Base-by-base conservation (phyloP, 2,888 invertebrate genomes). In the Tryphoninae sp. region DNA sequence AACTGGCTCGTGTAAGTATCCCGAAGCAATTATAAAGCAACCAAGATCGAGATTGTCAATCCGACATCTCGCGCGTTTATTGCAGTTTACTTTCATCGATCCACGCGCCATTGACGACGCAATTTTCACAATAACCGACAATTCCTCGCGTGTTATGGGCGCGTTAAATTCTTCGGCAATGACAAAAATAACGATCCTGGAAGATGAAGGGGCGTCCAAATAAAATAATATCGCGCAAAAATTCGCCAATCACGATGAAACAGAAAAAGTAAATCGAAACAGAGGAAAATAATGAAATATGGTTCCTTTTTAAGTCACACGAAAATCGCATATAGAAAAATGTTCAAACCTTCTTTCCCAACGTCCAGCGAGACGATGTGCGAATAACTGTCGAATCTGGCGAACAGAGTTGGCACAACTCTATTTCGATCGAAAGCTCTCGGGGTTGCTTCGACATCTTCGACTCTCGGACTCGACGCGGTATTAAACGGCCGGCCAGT, bases 391-490 rank as follows among this genome's bases (percentile, higher is more conserved):
- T 53, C 53, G 53, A 26, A 76, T 67, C 67, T 69, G 53, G 61
- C 59, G 53, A 77, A 69, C 62, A 77, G 23, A 77, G 23, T 69
- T 77, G 68, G 76, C 53, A 59, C 69, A 13, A 45, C 78, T 81
- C 81, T 81, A 81, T 78, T 81, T 78, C 74, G 51, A 78, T 81
- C 81, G 81, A 75, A 74, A 62, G 74, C 33, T 68, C 78, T 74
- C 74, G 78, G 33, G 33, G 33, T 69, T 81, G 71, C 74, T 78
- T 81, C 78, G 71, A 74, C 81, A 75, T 74, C 74, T 74, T 72
- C 78, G 78, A 64, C 55, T 65, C 69, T 51, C 64, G 51, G 33
- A 55, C 68, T 67, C 67, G 51, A 58, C 22, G 13, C 58, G 45
- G 68, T 69, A 62, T 61, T 51, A 65, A 69, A 71, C 78, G 55